Evolutionary conservation across 2,797 vertebrate genomes (phyloP), one percentile per base, ranked within the genome.

Genomic region (Silurus lanzhouensis): DNA sequence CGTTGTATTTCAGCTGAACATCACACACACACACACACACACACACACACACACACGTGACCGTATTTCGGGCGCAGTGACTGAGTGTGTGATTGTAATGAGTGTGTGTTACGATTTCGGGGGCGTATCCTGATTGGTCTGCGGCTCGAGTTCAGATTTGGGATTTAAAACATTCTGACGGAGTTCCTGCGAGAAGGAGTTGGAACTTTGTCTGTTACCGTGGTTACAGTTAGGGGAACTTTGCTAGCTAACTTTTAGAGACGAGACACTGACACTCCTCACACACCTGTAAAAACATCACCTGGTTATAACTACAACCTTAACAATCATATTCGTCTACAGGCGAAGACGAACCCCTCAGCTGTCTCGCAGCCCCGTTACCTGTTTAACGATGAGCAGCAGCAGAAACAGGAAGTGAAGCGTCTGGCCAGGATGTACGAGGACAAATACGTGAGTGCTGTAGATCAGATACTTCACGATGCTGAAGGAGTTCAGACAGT

Each of bases 401-500:
- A 88, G 85, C 97, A 99, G 89, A 94, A 95, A 81, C 95, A 95
- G 81, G 94, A 97, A 93, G 95, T 97, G 6, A 97, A 99, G 93
- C 95, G 95, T 83, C 88, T 99, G 92, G 97, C 97, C 55, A 98
- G 97, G 94, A 98, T 97, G 94, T 97, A 98, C 89, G 97, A 99
- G 93, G 96, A 95, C 92, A 99, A 99, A 99, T 99, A 99, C 8
- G 98, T 99, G 91, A 97, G 98, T 97, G 17, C 48, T 48, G 70
- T 10, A 61, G 44, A 78, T 60, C 17, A 1, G 22, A 14, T 15
- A n/a, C 1, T 12, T 27, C 22, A 14, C 38, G 38, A 38, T 38
- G 38, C 38, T 38, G 38, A 38, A 38, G 38, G 38, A 38, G 38
- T 38, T 38, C 38, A 38, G 38, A 38, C 38, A 38, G 48, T 52